Evolutionary conservation across 2,888 invertebrate genomes (phyloP).

Genomic region (Napeogenes inachia): DNA sequence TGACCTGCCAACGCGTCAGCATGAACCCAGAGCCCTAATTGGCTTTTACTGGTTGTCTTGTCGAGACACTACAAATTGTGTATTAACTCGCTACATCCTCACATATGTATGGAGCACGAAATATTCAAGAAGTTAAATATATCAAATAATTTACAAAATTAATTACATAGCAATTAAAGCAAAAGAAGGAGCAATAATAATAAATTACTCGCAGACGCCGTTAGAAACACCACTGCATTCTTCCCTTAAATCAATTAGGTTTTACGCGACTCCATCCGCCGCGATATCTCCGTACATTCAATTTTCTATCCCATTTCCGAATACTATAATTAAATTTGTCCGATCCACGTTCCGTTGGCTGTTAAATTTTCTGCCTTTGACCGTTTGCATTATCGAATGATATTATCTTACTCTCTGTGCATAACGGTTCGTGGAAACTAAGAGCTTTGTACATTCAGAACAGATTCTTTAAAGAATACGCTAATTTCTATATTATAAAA

Average conservation of each 20-base stretch:
- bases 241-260: slow-evolving; percentile 50
- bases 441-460: slow-evolving; percentile 1
- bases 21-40: not conserved
- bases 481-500: no score
- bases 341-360: slow-evolving; percentile 47
- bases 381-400: slow-evolving; percentile 32
- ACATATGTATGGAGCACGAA: not conserved
- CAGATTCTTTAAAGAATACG: not conserved
- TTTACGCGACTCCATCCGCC: slow-evolving; percentile 42
- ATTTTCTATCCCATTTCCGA: slow-evolving; percentile 71
- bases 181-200: slow-evolving; percentile 23
- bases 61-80: not conserved
- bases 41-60: slow-evolving; percentile 1
- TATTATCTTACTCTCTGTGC: slow-evolving; percentile 7
- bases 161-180: slow-evolving; percentile 6
- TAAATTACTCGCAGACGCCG: slow-evolving; percentile 24
- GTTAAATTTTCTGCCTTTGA: slow-evolving; percentile 48
- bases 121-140: slow-evolving; percentile 1
- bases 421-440: not conserved
- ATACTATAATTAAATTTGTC: slow-evolving; percentile 68
- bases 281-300: slow-evolving; percentile 53
- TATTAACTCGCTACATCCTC: not conserved
- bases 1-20: slow-evolving; percentile 2
- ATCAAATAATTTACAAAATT: slow-evolving; percentile 5
- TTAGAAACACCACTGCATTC: slow-evolving; percentile 36